Evolutionary conservation across 2,797 vertebrate species (phyloP).

Genomic region (Esox masquinongy): DNA sequence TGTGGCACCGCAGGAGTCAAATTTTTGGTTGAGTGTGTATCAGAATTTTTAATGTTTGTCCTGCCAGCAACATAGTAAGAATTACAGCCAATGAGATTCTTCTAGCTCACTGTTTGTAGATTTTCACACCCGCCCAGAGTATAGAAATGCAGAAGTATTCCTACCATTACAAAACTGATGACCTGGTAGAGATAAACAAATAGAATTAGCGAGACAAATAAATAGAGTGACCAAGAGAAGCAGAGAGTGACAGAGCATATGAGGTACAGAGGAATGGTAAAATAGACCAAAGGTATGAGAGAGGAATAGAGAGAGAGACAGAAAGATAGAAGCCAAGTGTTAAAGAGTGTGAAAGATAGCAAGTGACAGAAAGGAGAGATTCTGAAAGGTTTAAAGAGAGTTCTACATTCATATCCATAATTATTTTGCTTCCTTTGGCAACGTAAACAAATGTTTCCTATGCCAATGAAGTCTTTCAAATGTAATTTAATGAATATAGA

Average conservation of each 20-base stretch:
- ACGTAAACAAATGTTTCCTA: too few species aligned
- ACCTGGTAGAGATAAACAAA: conserved; percentile 41
- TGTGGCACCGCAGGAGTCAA: neutral
- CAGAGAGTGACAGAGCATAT: neutral
- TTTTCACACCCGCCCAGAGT: conserved; percentile 39
- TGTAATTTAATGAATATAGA: neutral
- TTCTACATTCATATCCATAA: too few species aligned
- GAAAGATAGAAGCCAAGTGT: too few species aligned
- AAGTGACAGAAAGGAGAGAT: too few species aligned
- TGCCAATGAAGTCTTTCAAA: too few species aligned
- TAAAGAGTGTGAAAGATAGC: too few species aligned
- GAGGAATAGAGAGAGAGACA: neutral
- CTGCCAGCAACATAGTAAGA: conserved; percentile 35
- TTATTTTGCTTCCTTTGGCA: too few species aligned
- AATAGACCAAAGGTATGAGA: too few species aligned
- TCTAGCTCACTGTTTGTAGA: neutral
- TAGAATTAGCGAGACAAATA: neutral
- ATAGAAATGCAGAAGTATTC: conserved; percentile 43
- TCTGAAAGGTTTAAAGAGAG: neutral
- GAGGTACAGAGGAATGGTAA: too few species aligned
- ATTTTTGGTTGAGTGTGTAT: neutral
- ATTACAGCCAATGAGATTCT: conserved; percentile 32
- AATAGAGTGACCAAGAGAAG: neutral
- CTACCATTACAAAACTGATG: conserved; percentile 56
- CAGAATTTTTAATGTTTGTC: conserved; percentile 32